Conservation (phyloP, 2,888 invertebrate genomes). For the Temnothorax ravouxi region DNA sequence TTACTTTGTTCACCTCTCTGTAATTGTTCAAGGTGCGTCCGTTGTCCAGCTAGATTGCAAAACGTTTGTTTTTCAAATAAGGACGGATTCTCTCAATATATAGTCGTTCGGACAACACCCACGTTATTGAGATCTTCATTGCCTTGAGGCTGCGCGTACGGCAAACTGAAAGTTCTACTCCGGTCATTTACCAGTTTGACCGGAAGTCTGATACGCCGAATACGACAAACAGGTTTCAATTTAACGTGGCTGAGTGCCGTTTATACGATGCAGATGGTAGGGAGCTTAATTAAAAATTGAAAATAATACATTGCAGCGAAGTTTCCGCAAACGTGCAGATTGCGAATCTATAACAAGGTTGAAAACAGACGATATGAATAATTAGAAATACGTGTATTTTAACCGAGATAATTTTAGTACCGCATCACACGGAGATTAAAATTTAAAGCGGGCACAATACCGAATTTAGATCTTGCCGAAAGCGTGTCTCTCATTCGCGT, state of each 20-base stretch:
- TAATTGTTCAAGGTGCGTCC: background rate
- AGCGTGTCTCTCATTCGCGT: background rate
- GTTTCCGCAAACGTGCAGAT: slow-evolving; percentile 1
- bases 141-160: background rate
- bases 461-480: slow-evolving; percentile 2
- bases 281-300: slow-evolving; percentile 28
- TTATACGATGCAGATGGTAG: background rate
- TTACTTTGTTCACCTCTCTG: background rate
- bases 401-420: slow-evolving; percentile 7
- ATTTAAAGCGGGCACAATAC: background rate
- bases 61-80: slow-evolving; percentile 33
- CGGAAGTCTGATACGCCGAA: slow-evolving; percentile 22
- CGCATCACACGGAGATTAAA: background rate
- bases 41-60: background rate
- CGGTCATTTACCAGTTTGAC: slow-evolving; percentile 17
- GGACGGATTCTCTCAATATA: background rate
- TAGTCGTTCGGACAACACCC: background rate
- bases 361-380: slow-evolving; percentile 10
- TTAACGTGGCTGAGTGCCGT: background rate
- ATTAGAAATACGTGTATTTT: slow-evolving; percentile 1
- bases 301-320: slow-evolving; percentile 26
- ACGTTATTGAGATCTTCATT: slow-evolving; percentile 21
- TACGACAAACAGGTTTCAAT: slow-evolving; percentile 19
- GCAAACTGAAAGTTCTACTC: slow-evolving; percentile 12
- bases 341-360: background rate